Conservation (phyloP, 2,113 vertebrate species). For the Catharus fuscescens region DNA sequence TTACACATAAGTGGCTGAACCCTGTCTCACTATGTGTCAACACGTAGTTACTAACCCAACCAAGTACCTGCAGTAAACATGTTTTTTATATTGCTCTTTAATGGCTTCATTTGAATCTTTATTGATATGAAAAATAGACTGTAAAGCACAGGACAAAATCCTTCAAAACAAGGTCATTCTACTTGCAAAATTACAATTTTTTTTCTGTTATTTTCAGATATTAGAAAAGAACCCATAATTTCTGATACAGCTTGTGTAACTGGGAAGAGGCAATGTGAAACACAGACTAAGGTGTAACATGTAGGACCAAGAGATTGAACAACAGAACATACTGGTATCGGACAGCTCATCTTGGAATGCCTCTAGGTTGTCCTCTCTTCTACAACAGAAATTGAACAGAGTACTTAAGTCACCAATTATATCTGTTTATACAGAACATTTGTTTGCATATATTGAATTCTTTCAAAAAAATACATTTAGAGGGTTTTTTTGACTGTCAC, state of each 20-base stretch:
- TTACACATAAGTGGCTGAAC: rapidly evolving
- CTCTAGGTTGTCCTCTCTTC: not conserved
- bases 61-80: not conserved
- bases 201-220: not conserved
- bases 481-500: not conserved
- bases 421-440: not conserved
- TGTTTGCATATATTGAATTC: not conserved
- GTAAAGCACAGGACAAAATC: not conserved
- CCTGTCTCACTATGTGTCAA: not conserved
- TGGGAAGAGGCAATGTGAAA: not conserved
- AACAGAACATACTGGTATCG: not conserved
- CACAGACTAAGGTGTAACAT: not conserved
- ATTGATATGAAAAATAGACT: not conserved
- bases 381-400: not conserved
- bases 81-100: not conserved
- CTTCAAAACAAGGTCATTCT: not conserved
- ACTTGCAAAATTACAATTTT: not conserved
- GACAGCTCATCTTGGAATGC: not conserved
- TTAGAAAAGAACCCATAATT: not conserved
- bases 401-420: not conserved
- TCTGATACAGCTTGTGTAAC: not conserved
- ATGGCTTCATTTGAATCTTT: not conserved
- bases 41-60: no score
- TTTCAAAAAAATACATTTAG: not conserved
- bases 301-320: not conserved